Evolutionary conservation across 2,113 vertebrate genomes (phyloP).

Genomic region (Mugil cephalus): DNA sequence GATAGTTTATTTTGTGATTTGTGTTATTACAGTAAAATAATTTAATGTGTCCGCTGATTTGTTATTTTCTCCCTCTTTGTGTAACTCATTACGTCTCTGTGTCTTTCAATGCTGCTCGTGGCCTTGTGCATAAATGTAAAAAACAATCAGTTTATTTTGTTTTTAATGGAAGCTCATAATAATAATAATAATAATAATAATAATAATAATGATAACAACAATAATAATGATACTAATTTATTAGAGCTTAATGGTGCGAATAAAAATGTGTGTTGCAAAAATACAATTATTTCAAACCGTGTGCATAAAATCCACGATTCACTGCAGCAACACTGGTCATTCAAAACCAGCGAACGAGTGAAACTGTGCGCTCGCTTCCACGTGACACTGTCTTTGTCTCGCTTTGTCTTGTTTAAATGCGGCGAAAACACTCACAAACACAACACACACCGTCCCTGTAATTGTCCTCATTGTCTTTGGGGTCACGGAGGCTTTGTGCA

Average conservation of each 20-base stretch:
- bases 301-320: neutral
- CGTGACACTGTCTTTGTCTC: neutral
- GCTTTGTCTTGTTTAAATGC: neutral
- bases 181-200: neutral
- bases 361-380: too few species aligned
- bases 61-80: neutral
- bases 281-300: too few species aligned
- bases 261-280: neutral
- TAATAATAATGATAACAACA: neutral
- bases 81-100: conserved; percentile 11
- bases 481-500: conserved; percentile 40
- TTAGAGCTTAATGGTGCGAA: neutral
- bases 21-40: conserved; percentile 1
- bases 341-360: too few species aligned
- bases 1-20: conserved; percentile 1
- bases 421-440: neutral
- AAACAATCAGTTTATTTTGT: neutral
- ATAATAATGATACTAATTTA: too few species aligned
- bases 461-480: conserved; percentile 37
- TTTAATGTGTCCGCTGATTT: neutral
- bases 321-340: too few species aligned
- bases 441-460: neutral
- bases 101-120: neutral
- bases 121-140: conserved; percentile 11
- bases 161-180: conserved; percentile 1